Conservation (phyloP, 2,888 invertebrate species). For the Sinohyriopsis cumingii region DNA sequence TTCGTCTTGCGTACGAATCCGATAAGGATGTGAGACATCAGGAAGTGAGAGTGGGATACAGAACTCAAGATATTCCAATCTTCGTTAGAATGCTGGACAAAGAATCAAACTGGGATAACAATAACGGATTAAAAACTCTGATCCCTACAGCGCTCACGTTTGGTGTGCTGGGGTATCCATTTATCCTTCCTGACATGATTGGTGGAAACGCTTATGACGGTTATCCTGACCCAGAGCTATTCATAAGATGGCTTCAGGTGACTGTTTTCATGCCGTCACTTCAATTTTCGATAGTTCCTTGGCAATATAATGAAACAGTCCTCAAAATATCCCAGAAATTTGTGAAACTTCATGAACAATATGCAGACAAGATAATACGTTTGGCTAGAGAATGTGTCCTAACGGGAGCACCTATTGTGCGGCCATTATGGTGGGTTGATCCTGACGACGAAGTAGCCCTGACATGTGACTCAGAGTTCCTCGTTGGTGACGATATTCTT, state of each 20-base stretch:
- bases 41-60: conserved; percentile 88
- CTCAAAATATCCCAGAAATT: conserved; percentile 46
- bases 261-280: conserved; percentile 93
- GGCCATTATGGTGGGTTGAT: conserved; percentile 91
- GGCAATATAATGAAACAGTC: conserved; percentile 70
- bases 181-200: conserved; percentile 92
- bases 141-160: conserved; percentile 83
- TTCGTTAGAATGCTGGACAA: conserved; percentile 86
- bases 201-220: conserved; percentile 66
- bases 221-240: conserved; percentile 71
- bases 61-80: conserved; percentile 87
- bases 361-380: conserved; percentile 46
- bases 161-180: conserved; percentile 79
- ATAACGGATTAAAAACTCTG: conserved; percentile 83
- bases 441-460: conserved; percentile 85
- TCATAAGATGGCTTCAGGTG: conserved; percentile 88
- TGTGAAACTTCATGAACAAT: conserved; percentile 50
- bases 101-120: conserved; percentile 87
- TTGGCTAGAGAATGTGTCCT: conserved; percentile 51
- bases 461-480: conserved; percentile 81
- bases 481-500: conserved; percentile 64
- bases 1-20: conserved; percentile 47
- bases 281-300: conserved; percentile 81
- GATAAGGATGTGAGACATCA: conserved; percentile 75
- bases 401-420: conserved; percentile 83